These are phyloP conservation scores for Scatophagus argus DNA, from an alignment of 2,113 vertebrate species.

Conservation along the genomic window DNA sequence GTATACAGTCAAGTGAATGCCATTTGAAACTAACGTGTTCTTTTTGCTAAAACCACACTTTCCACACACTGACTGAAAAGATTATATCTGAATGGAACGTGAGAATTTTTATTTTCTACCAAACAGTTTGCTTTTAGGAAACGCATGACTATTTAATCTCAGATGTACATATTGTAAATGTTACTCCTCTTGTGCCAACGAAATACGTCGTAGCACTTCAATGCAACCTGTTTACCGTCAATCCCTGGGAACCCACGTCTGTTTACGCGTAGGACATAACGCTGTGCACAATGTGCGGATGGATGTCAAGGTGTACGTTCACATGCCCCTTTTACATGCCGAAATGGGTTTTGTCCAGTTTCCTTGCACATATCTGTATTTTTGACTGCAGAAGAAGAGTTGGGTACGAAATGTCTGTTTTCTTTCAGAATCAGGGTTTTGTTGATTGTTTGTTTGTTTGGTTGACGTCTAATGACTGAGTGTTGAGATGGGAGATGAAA, in stretches of 20 bases:
- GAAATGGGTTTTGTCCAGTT: constrained; percentile 64
- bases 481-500: not conserved
- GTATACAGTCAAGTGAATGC: constrained; percentile 39
- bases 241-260: constrained; percentile 39
- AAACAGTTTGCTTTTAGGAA: constrained; percentile 56
- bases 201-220: constrained; percentile 75
- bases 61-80: constrained; percentile 6
- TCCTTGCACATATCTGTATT: constrained; percentile 59
- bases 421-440: constrained; percentile 40
- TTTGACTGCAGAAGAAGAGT: constrained; percentile 33
- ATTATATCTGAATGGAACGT: constrained; percentile 61
- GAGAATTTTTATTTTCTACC: constrained; percentile 65
- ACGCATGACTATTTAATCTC: constrained; percentile 71
- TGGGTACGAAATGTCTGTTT: constrained; percentile 3
- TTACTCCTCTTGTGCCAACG: constrained; percentile 79
- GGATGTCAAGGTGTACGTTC: constrained; percentile 41
- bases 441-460: no score
- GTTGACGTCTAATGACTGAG: not conserved
- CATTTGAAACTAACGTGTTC: constrained; percentile 23
- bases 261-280: constrained; percentile 49
- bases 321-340: constrained; percentile 27
- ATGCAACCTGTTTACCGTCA: constrained; percentile 78
- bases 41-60: constrained; percentile 26
- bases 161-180: constrained; percentile 78
- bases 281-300: constrained; percentile 42